These are phyloP conservation scores for Enteromius afrohamiltoni DNA, from an alignment of 2,797 vertebrate species.

Conservation along the genomic window DNA sequence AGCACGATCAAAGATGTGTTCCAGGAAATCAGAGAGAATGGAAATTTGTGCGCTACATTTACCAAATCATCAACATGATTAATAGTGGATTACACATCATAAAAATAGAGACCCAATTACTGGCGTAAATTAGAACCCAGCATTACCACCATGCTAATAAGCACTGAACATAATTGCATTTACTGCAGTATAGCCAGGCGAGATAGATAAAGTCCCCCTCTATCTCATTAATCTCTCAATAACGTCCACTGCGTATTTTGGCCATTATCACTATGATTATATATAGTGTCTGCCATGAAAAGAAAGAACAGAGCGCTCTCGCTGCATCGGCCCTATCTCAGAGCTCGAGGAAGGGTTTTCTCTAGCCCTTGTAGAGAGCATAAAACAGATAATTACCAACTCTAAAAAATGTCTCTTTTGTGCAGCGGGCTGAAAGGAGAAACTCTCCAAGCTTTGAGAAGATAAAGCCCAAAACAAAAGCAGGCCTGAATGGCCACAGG, in stretches of 20 bases:
- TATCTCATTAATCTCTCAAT: constrained; percentile 78
- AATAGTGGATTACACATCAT: constrained; percentile 79
- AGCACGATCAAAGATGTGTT: constrained; percentile 69
- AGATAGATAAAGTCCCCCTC: constrained; percentile 81
- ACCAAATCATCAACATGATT: constrained; percentile 81
- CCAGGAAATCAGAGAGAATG: constrained; percentile 75
- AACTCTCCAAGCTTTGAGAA: constrained; percentile 79
- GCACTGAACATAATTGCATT: constrained; percentile 74
- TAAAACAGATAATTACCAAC: constrained; percentile 80
- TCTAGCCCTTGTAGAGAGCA: constrained; percentile 75
- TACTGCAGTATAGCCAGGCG: constrained; percentile 72
- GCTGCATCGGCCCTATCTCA: constrained; percentile 60
- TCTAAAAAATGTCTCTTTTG: constrained; percentile 77
- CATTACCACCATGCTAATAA: constrained; percentile 83
- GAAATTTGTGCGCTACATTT: constrained; percentile 78
- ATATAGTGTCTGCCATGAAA: constrained; percentile 61
- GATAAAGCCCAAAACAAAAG: constrained; percentile 86
- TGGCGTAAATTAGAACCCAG: constrained; percentile 77
- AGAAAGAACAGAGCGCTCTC: constrained; percentile 59
- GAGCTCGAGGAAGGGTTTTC: constrained; percentile 53
- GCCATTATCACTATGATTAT: constrained; percentile 69
- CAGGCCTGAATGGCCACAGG: constrained; percentile 78
- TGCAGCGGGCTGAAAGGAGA: constrained; percentile 79
- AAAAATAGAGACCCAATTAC: constrained; percentile 82
- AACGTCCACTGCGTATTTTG: constrained; percentile 71